A percentile compares a stretch with the other conserved stretches of the same genome.
These are phyloP conservation scores for Eclectus roratus DNA, from an alignment of 2,113 vertebrate species.

Conservation along the genomic window DNA sequence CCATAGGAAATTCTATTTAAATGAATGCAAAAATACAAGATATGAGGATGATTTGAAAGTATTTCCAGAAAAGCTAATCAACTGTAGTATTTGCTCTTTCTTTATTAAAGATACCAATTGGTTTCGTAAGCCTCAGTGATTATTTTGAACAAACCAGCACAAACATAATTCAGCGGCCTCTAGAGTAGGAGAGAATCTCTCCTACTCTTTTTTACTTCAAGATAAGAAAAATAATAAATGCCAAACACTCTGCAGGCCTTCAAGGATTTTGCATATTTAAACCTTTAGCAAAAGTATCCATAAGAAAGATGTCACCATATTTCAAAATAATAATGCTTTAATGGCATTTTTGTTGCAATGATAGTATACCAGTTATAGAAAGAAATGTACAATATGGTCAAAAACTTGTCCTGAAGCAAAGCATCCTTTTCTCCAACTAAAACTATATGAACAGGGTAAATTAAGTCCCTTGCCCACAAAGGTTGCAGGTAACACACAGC, in stretches of 20 bases:
- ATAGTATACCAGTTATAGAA: background rate
- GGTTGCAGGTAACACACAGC: background rate
- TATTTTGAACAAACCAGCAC: background rate
- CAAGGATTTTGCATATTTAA: background rate
- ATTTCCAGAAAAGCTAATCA: background rate
- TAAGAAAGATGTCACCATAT: background rate
- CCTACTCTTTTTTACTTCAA: background rate
- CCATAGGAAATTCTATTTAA: background rate
- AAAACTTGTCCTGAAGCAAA: background rate
- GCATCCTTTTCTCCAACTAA: background rate
- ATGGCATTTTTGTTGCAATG: background rate
- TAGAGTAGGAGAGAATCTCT: background rate
- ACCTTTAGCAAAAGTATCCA: background rate
- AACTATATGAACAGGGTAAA: background rate
- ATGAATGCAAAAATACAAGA: background rate
- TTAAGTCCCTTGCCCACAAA: background rate
- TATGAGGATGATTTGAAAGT: background rate
- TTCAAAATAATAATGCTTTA: background rate
- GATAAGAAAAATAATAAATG: background rate
- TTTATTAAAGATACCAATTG: background rate
- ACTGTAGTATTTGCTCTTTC: background rate
- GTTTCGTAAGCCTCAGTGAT: background rate
- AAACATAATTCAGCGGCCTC: background rate
- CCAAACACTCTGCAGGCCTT: background rate
- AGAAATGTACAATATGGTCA: background rate